Conservation (phyloP, 2,113 vertebrate genomes). For the Romanogobio albipinnatus region DNA sequence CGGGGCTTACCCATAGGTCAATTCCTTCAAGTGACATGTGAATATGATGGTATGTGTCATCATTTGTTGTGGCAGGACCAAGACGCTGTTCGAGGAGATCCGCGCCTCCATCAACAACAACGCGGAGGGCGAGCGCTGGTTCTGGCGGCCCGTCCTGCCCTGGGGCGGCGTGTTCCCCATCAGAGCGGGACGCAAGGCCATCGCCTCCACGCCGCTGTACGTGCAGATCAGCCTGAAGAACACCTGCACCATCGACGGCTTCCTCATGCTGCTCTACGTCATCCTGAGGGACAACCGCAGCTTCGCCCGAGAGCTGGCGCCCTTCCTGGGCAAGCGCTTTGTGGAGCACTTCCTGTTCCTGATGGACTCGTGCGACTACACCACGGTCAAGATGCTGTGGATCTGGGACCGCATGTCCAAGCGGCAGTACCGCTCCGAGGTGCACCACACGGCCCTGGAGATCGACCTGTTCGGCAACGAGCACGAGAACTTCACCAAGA, state of each 20-base stretch:
- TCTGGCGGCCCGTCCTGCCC: constrained; percentile 89
- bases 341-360: constrained; percentile 86
- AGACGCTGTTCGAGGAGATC: constrained; percentile 90
- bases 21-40: no score
- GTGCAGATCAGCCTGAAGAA: constrained; percentile 88
- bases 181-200: constrained; percentile 84
- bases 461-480: constrained; percentile 91
- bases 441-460: constrained; percentile 81
- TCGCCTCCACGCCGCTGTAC: constrained; percentile 86
- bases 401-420: constrained; percentile 91
- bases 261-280: constrained; percentile 88
- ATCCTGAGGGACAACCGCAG: constrained; percentile 86
- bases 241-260: constrained; percentile 91
- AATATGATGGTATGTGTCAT: no score
- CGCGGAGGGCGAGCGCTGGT: constrained; percentile 83
- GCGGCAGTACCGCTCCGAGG: constrained; percentile 83
- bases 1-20: no score
- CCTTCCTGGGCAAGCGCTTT: constrained; percentile 85
- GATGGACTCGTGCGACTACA: constrained; percentile 89
- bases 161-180: constrained; percentile 89
- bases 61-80: constrained; percentile 73
- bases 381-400: constrained; percentile 90
- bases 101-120: constrained; percentile 88
- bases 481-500: constrained; percentile 89
- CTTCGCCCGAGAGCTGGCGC: constrained; percentile 81